These are phyloP conservation scores for Sitobion miscanthi DNA, from an alignment of 1,140 invertebrate species.

Conservation along the genomic window DNA sequence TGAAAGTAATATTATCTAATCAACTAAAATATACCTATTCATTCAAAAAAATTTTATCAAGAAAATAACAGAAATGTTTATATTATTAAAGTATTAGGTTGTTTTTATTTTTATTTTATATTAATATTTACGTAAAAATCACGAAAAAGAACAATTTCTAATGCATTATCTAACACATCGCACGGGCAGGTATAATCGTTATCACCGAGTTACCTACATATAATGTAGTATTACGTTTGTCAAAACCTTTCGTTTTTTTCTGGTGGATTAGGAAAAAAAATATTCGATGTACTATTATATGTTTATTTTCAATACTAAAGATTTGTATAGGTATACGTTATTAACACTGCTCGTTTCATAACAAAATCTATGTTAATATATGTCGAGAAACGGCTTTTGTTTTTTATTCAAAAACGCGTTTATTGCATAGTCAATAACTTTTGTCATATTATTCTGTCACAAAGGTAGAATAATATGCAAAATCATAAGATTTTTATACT, in stretches of 20 bases:
- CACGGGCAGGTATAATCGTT: not conserved
- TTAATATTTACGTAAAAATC: no score
- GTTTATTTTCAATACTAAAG: not conserved
- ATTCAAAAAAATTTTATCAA: no score
- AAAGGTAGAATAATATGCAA: not conserved
- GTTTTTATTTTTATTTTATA: no score
- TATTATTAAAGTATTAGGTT: no score
- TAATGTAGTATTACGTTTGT: no score
- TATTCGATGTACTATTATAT: no score
- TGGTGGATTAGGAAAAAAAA: not conserved
- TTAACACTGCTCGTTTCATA: not conserved
- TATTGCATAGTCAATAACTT: not conserved
- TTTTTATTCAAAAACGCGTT: not conserved
- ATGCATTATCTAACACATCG: not conserved
- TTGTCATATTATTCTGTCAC: not conserved
- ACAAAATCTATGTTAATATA: not conserved
- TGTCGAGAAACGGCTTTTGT: not conserved
- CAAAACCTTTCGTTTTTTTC: not conserved
- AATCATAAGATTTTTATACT: not conserved
- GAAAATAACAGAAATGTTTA: no score
- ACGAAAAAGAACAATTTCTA: no score
- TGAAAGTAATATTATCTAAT: no score
- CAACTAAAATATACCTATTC: no score
- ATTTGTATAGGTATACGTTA: not conserved
- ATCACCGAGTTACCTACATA: not conserved